Evolutionary conservation across 2,113 vertebrate genomes (phyloP).

Genomic region (Myotis brandtii): DNA sequence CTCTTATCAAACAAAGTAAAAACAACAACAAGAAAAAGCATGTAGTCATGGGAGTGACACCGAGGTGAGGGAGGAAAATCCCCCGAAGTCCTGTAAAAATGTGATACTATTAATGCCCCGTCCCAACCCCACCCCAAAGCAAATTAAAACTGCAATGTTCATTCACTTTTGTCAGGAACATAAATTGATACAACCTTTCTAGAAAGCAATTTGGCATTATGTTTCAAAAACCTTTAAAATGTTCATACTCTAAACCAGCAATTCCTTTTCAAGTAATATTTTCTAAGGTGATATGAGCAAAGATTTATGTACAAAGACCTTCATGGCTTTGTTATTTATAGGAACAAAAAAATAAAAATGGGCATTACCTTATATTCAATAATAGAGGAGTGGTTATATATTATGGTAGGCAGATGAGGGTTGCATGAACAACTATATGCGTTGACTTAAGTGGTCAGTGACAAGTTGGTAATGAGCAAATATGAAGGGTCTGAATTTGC

Average conservation of each 20-base stretch:
- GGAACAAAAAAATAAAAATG: background rate
- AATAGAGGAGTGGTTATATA: background rate
- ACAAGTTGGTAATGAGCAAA: background rate
- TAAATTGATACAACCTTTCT: constrained; percentile 43
- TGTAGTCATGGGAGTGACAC: background rate
- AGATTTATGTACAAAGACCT: background rate
- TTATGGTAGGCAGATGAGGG: background rate
- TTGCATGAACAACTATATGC: background rate
- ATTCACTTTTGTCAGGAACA: constrained; percentile 27
- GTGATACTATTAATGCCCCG: constrained; percentile 3
- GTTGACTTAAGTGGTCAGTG: background rate
- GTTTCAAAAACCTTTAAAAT: constrained; percentile 57
- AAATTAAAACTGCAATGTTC: constrained; percentile 42
- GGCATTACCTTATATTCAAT: background rate
- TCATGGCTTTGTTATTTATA: background rate
- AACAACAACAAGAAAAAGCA: background rate
- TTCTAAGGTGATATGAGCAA: constrained; percentile 42
- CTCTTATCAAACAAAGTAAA: background rate
- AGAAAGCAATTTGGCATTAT: constrained; percentile 54
- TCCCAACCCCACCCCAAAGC: background rate
- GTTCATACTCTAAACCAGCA: constrained; percentile 29
- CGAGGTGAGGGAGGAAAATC: background rate
- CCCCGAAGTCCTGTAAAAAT: background rate
- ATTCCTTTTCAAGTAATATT: constrained; percentile 48
- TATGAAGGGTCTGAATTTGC: background rate